Evolutionary conservation across 2,797 vertebrate genomes (phyloP).

Genomic region (Capromys pilorides): DNA sequence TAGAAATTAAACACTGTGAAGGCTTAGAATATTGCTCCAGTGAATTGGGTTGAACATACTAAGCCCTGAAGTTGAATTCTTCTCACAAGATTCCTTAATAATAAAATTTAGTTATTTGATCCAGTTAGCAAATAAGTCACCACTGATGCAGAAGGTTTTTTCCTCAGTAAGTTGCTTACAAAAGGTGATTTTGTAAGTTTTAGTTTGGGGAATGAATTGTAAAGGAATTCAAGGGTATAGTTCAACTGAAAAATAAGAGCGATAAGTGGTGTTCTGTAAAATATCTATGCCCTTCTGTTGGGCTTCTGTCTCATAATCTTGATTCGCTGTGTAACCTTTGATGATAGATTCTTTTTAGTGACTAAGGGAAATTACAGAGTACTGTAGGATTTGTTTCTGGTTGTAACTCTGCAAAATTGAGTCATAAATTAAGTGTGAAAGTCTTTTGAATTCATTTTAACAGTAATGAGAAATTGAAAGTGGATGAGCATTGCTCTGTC

Average conservation of each 20-base stretch:
- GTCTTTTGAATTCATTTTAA: neutral
- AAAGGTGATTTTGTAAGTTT: neutral
- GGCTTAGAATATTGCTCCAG: neutral
- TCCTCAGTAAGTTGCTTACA: neutral
- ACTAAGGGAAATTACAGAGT: neutral
- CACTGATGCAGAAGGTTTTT: constrained; percentile 71
- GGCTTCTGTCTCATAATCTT: neutral
- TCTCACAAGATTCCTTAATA: constrained; percentile 42
- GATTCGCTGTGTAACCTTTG: neutral
- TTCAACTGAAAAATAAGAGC: neutral
- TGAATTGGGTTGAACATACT: constrained; percentile 16
- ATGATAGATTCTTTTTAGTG: neutral
- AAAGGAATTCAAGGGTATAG: neutral
- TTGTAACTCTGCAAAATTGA: neutral
- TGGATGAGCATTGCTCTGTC: neutral
- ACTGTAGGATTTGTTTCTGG: neutral
- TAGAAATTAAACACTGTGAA: constrained; percentile 26
- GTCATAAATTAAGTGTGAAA: neutral
- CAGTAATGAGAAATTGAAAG: neutral
- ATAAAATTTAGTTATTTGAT: constrained; percentile 12
- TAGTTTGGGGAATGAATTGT: neutral
- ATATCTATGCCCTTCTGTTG: neutral
- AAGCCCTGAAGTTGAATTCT: constrained; percentile 35
- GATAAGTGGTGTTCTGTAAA: neutral
- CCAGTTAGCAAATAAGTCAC: constrained; percentile 79